Evolutionary conservation across 2,888 invertebrate genomes (phyloP).

Genomic region (Cerastoderma edule): DNA sequence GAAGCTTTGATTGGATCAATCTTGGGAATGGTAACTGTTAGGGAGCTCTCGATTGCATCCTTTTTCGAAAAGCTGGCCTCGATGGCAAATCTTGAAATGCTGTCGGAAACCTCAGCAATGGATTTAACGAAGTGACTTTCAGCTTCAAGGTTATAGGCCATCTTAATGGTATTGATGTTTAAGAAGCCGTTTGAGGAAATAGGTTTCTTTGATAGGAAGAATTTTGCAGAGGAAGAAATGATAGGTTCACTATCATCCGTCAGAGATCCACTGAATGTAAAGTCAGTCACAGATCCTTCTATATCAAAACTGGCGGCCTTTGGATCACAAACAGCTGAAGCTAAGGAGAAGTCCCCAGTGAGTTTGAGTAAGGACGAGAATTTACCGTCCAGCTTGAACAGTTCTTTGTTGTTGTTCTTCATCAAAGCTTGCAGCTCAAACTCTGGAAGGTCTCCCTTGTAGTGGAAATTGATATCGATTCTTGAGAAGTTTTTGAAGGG

Average conservation of each 20-base stretch:
- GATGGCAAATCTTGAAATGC: neutral
- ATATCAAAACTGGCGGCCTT: slow-evolving; percentile 17
- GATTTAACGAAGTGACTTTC: neutral
- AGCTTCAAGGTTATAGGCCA: slow-evolving; percentile 9
- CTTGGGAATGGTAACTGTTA: slow-evolving; percentile 12
- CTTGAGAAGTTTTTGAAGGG: slow-evolving; percentile 29
- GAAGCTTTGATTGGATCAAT: slow-evolving; percentile 15
- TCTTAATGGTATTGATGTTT: neutral
- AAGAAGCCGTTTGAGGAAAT: neutral
- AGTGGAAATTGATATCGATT: slow-evolving; percentile 10
- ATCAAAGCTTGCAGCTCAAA: slow-evolving; percentile 22
- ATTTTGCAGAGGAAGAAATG: neutral
- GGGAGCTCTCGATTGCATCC: neutral
- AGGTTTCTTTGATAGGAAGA: slow-evolving; percentile 9
- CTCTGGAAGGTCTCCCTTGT: neutral
- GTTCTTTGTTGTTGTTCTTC: neutral
- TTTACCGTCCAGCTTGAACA: slow-evolving; percentile 17
- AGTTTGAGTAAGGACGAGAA: slow-evolving; percentile 17
- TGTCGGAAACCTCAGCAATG: neutral
- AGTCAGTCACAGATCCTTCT: slow-evolving; percentile 12
- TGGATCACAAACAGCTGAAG: slow-evolving; percentile 27
- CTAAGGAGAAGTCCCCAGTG: slow-evolving; percentile 20
- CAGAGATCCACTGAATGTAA: neutral
- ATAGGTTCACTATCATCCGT: slow-evolving; percentile 5
- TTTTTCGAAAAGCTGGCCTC: neutral